Base-by-base conservation (phyloP, 1,140 invertebrate species). In the Drosophila mojavensis region DNA sequence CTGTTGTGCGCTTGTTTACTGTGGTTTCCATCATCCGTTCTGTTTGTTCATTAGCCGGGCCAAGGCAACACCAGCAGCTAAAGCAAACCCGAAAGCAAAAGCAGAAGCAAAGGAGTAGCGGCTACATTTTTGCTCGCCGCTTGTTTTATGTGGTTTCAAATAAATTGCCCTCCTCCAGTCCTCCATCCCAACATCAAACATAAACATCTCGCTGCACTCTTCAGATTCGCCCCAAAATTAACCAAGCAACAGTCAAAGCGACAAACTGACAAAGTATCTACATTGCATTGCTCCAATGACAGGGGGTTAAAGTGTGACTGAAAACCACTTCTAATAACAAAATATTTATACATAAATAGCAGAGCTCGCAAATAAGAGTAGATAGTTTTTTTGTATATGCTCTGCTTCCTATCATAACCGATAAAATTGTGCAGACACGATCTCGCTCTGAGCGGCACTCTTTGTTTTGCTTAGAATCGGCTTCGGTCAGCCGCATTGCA, bases 141-240 rank as follows among this genome's bases (percentile, higher is more conserved):
- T 84, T 84, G 84, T 89, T 89, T 89, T 89, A 89, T 89, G 84
- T 76, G 84, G 84, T 84, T 78, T 80, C 80, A 89, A 89, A 89
- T 89, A 89, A 89, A 89, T 89, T 89, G 84, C 80, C n/a, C n/a
- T n/a, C n/a, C n/a, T n/a, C n/a, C 78, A 83, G 53, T 66, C 48
- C 77, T 65, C 60, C 64, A 43, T 41, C 54, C 15, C 28, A 53
- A 41, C 73, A 59, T 71, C 54, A 70, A 70, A 48, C 73, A 75
- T 65, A 75, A 75, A 75, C 58, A 75, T 56, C 55, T 30, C 43
- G 43, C 51, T 41, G 41, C 56, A 53, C 53, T 67, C 56, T 41
- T 70, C 59, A 70, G 54, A 15, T 66, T 28, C 28, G 26, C 45
- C 10, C 2, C 5, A 33, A 33, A 33, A 9, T 0, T 1, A 60